A percentile compares a stretch with the other conserved stretches of the same genome.
Evolutionary conservation across 2,888 invertebrate genomes (phyloP).

Genomic region (Barypeithes pellucidus): DNA sequence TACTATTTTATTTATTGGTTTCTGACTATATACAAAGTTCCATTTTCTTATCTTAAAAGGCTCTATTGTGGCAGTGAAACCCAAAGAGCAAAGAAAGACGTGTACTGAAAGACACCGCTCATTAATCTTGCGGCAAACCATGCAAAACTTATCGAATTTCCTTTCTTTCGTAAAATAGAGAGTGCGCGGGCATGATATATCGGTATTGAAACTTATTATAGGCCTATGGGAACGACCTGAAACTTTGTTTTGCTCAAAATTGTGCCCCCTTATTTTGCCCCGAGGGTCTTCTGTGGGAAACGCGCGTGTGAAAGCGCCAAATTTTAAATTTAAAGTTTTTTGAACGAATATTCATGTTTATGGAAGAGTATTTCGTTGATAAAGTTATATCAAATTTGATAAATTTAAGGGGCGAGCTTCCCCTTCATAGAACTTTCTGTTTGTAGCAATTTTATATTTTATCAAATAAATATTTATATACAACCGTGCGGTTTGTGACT

Average conservation of each 20-base stretch:
- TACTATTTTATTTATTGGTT: conserved; percentile 31
- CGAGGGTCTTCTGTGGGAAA: conserved; percentile 47
- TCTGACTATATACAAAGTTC: conserved; percentile 23
- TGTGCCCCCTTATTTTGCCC: conserved; percentile 47
- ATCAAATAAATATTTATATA: too few species aligned
- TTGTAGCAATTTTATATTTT: not conserved
- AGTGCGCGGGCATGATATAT: conserved; percentile 42
- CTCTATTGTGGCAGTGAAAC: conserved; percentile 45
- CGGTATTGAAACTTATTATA: conserved; percentile 52
- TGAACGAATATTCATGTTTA: conserved; percentile 11
- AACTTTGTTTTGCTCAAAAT: conserved; percentile 51
- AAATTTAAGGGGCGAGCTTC: not conserved
- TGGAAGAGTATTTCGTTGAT: conserved; percentile 4
- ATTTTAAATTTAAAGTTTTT: conserved; percentile 53
- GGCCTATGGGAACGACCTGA: conserved; percentile 46
- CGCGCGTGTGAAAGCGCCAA: conserved; percentile 41
- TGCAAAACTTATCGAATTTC: conserved; percentile 54
- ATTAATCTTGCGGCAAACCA: conserved; percentile 53
- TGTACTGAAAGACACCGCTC: conserved; percentile 52
- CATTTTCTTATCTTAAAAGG: conserved; percentile 47
- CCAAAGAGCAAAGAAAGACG: conserved; percentile 51
- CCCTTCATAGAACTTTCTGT: not conserved
- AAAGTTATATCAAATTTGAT: conserved; percentile 3
- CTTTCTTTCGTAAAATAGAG: conserved; percentile 42
- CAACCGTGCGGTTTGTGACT: too few species aligned